Conservation (phyloP, 2,113 vertebrate genomes). For the Neoarius graeffei region DNA sequence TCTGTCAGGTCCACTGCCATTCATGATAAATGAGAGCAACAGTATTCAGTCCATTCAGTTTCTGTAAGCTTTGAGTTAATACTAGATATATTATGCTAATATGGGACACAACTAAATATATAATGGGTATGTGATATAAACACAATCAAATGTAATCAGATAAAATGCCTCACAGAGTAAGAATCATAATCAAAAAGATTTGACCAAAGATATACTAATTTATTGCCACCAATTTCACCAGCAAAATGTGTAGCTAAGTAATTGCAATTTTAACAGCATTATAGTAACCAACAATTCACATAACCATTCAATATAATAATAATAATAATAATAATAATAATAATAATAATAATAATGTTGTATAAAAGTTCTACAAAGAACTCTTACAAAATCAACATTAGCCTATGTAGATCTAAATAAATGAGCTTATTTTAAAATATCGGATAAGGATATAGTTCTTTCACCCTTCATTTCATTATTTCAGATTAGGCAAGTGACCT, state of each 20-base stretch:
- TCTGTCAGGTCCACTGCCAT: constrained; percentile 11
- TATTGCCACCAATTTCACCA: not conserved
- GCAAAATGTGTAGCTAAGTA: not conserved
- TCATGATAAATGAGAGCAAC: constrained; percentile 15
- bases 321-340: not conserved
- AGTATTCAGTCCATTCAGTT: not conserved
- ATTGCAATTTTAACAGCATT: not conserved
- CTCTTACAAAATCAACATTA: not conserved
- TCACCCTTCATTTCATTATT: not conserved
- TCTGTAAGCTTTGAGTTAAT: not conserved
- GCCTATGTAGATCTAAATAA: too few species aligned
- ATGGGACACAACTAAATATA: not conserved
- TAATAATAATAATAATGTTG: not conserved
- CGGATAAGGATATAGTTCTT: not conserved
- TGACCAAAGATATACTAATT: not conserved
- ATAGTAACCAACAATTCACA: not conserved
- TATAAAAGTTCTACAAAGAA: not conserved
- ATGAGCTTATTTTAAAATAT: not conserved
- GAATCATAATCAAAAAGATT: not conserved
- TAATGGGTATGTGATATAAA: not conserved
- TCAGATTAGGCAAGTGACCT: not conserved
- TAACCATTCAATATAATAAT: not conserved
- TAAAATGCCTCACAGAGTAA: not conserved
- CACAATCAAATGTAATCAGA: not conserved
- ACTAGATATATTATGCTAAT: not conserved